Evolutionary conservation across 2,113 vertebrate species (phyloP), one percentile per base, ranked within the genome.

Genomic region (Amia ocellicauda): DNA sequence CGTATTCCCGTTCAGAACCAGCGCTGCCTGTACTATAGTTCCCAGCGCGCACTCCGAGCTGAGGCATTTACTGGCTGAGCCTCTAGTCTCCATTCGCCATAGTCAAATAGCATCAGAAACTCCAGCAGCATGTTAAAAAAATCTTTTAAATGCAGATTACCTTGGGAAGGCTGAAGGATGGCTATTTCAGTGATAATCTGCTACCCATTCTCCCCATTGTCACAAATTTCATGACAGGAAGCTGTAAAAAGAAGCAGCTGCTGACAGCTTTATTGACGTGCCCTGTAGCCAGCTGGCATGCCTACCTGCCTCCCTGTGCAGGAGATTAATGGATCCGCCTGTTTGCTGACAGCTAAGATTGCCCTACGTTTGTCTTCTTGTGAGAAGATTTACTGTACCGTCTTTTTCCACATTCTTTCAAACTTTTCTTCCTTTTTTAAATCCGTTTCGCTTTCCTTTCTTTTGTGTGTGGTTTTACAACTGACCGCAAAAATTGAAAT

Each of bases 301-400:
- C 66, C 67, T 76, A 76, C 74, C 71, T 80, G 50, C 58, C 66
- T 47, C 17, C 66, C 60, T 16, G 63, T 69, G 28, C 29, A 59
- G 26, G 65, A 80, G 74, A 81, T 82, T 76, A 80, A 84, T 86
- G 67, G 75, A 73, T 73, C 70, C 79, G 77, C 77, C 81, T 75
- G 75, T 60, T 26, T 68, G 72, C 74, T 78, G 84, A 81, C 78
- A 75, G 71, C 66, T 82, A 77, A 63, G 66, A 82, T 80, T 80
- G 75, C 58, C 68, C 78, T 68, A 73, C 72, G 81, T 83, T 82
- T 75, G 72, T 80, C 70, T 82, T 69, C 67, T 80, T 72, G 80
- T 64, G 16, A 69, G 63, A 80, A 82, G 60, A 79, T 78, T 78
- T 81, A 79, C 67, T 70, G 41, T 54, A 40, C 58, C 52, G 61